Evolutionary conservation across 2,113 vertebrate species (phyloP).

Genomic region (Haemorhous mexicanus): DNA sequence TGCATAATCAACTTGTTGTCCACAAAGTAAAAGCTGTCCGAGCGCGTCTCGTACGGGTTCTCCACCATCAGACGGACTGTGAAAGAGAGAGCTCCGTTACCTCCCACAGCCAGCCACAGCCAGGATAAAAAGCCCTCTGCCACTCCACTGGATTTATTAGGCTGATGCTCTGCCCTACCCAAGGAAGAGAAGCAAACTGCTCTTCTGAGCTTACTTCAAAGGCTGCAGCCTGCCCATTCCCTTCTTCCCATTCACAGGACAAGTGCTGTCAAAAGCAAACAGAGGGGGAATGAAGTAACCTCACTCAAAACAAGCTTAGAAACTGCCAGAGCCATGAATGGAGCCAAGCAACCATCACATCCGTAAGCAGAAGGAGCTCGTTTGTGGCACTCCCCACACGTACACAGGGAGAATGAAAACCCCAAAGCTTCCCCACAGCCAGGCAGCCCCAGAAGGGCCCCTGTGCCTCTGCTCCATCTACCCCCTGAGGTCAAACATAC

Average conservation of each 20-base stretch:
- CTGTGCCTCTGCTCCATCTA: background rate
- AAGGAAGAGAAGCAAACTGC: background rate
- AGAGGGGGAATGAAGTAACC: background rate
- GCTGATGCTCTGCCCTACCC: background rate
- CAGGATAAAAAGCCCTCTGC: background rate
- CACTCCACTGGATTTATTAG: background rate
- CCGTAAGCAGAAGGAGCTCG: background rate
- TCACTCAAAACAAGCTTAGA: background rate
- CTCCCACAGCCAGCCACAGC: background rate
- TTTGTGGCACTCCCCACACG: background rate
- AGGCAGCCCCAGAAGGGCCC: background rate
- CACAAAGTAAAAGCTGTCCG: conserved; percentile 99
- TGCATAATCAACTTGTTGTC: conserved; percentile 99
- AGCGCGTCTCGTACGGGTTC: conserved; percentile 93
- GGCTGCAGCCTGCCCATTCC: background rate
- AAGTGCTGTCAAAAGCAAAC: background rate
- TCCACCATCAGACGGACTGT: conserved; percentile 96
- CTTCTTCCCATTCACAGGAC: background rate
- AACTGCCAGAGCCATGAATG: background rate
- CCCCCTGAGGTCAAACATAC: background rate
- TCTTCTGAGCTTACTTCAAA: background rate
- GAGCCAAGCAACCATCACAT: background rate
- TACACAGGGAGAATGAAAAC: background rate
- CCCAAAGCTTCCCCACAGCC: background rate
- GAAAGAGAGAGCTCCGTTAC: conserved; percentile 43